phyloP scores from a whole-genome alignment of 2,888 invertebrate species.

The Eupeodes latifasciatus region DNA sequence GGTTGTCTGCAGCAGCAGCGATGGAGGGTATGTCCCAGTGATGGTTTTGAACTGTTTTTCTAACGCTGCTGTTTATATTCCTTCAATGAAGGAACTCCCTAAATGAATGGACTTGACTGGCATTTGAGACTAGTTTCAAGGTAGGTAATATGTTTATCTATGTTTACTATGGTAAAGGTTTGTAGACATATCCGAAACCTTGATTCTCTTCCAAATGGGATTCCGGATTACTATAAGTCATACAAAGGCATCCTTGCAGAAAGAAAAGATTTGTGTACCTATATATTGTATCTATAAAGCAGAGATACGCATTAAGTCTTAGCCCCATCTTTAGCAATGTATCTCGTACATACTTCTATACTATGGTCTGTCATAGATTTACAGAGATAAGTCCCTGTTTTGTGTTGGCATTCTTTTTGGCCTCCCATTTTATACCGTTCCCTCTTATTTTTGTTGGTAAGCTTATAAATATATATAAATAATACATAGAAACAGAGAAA shows the following conservation, averaged over 20 bases:
- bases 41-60: conserved; percentile 28
- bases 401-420: conserved; percentile 60
- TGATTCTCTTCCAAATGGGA: conserved; percentile 55
- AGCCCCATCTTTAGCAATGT: conserved; percentile 36
- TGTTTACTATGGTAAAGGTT: too few species aligned
- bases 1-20: conserved; percentile 2
- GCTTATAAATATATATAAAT: neutral
- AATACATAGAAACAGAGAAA: conserved; percentile 29
- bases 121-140: conserved; percentile 53
- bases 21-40: neutral
- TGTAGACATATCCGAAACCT: conserved; percentile 45
- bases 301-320: conserved; percentile 41
- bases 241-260: conserved; percentile 41
- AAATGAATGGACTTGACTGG: conserved; percentile 62
- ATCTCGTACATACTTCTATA: neutral
- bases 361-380: conserved; percentile 63
- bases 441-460: conserved; percentile 56
- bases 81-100: conserved; percentile 46
- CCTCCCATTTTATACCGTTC: conserved; percentile 14
- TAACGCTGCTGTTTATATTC: conserved; percentile 8
- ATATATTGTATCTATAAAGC: neutral
- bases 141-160: neutral
- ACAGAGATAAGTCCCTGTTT: conserved; percentile 68
- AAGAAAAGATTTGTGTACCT: conserved; percentile 32
- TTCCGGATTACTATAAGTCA: conserved; percentile 50